Conservation (phyloP, 1,140 invertebrate species). For the Neodiprion virginianus region DNA sequence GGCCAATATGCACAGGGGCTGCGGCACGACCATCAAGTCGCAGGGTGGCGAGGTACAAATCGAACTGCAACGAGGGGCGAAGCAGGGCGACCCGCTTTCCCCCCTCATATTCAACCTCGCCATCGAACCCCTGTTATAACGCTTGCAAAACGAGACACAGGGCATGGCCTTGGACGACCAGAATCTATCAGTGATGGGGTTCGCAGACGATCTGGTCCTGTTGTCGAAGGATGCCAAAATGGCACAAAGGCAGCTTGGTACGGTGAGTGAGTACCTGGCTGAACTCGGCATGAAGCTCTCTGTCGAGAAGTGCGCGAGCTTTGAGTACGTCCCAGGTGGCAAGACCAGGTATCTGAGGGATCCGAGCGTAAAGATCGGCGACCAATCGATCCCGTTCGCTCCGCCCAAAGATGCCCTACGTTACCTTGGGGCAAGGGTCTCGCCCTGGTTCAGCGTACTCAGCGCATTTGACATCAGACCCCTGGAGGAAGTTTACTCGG, state of each 20-base stretch:
- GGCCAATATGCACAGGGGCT: too few species aligned
- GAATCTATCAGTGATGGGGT: slow-evolving; percentile 34
- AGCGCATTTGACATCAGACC: slow-evolving; percentile 14
- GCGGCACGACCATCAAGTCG: too few species aligned
- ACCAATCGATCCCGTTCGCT: too few species aligned
- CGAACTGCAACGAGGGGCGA: too few species aligned
- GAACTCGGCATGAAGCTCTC: slow-evolving; percentile 23
- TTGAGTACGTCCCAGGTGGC: slow-evolving; percentile 20
- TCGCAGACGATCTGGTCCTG: slow-evolving; percentile 48
- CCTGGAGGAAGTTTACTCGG: slow-evolving; percentile 12
- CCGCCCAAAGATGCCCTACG: too few species aligned
- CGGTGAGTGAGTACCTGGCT: neutral
- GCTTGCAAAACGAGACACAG: too few species aligned
- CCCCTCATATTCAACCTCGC: too few species aligned
- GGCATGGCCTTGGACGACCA: neutral
- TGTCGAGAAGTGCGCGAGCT: slow-evolving; percentile 33
- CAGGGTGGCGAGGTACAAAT: too few species aligned
- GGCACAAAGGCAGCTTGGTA: slow-evolving; percentile 26
- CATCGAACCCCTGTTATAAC: too few species aligned
- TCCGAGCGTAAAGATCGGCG: neutral
- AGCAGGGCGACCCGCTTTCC: too few species aligned
- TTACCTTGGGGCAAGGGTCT: neutral
- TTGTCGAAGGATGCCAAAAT: slow-evolving; percentile 22
- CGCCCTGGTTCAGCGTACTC: slow-evolving; percentile 29
- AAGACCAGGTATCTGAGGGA: slow-evolving; percentile 33